phyloP scores from a whole-genome alignment of 2,797 vertebrate species.

The Orientallactaga sibirica region DNA sequence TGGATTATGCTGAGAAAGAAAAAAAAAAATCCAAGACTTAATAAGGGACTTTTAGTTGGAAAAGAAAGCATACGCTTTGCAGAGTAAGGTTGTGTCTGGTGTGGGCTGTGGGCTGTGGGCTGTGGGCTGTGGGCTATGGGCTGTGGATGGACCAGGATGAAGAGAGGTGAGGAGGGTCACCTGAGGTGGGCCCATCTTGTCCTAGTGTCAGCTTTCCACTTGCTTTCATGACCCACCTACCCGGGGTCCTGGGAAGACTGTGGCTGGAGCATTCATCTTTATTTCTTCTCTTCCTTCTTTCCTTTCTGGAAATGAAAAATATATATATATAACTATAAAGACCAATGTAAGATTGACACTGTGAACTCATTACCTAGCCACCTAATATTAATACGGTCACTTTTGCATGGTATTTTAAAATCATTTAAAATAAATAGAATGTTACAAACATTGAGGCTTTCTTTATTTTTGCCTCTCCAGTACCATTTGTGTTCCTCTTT shows the following conservation, averaged over 20 bases:
- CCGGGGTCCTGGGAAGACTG: neutral
- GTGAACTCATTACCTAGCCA: slow-evolving; percentile 5
- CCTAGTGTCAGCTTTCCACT: neutral
- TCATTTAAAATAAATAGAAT: slow-evolving; percentile 36
- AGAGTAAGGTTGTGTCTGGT: neutral
- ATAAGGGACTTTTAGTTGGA: slow-evolving; percentile 33
- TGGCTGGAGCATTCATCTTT: neutral
- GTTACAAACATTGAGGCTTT: neutral
- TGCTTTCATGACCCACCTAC: neutral
- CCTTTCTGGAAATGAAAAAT: slow-evolving; percentile 42
- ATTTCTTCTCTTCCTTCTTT: neutral
- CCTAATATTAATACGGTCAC: neutral
- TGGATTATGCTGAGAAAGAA: neutral
- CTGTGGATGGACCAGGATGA: neutral
- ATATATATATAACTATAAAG: slow-evolving; percentile 23
- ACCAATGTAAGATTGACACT: neutral
- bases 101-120: neutral
- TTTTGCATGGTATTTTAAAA: slow-evolving; percentile 50
- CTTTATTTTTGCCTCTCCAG: neutral
- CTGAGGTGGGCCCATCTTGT: neutral
- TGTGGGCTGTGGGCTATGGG: neutral
- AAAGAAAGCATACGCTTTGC: neutral
- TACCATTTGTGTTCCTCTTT: neutral
- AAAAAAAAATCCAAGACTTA: neutral
- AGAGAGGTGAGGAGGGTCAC: neutral